phyloP scores from a whole-genome alignment of 2,888 invertebrate genomes.

The Furcula furcula region DNA sequence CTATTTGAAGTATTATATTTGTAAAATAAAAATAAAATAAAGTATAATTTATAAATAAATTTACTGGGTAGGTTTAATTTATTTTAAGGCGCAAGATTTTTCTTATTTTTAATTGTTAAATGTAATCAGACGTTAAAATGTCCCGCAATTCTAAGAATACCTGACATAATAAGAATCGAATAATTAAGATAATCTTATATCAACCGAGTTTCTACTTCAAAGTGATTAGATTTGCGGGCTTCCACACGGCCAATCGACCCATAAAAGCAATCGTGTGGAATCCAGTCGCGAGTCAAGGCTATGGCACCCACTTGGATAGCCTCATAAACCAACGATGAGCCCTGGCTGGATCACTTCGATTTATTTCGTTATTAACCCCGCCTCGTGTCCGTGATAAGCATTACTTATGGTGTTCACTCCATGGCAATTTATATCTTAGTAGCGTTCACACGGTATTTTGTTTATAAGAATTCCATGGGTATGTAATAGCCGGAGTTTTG shows the following conservation, averaged over 20 bases:
- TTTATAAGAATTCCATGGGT: constrained; percentile 12
- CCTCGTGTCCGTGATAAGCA: constrained; percentile 22
- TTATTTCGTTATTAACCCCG: constrained; percentile 34
- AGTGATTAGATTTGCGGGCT: constrained; percentile 1
- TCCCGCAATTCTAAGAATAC: too few species aligned
- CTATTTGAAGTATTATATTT: too few species aligned
- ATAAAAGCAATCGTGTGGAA: constrained; percentile 3
- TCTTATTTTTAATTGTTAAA: too few species aligned
- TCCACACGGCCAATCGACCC: constrained; percentile 1
- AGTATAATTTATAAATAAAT: too few species aligned
- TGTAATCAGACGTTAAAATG: too few species aligned
- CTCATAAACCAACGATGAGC: constrained; percentile 31
- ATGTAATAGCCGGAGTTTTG: constrained; percentile 16
- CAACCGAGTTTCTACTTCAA: too few species aligned
- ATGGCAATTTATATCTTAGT: constrained; percentile 9
- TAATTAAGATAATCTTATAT: too few species aligned
- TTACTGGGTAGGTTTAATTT: too few species aligned
- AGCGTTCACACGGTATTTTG: not conserved
- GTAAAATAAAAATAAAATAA: too few species aligned
- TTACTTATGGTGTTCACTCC: constrained; percentile 14
- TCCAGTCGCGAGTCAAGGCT: not conserved
- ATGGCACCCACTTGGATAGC: constrained; percentile 19
- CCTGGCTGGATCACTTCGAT: constrained; percentile 30
- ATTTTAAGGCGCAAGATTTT: too few species aligned
- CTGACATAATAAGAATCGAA: too few species aligned